A percentile compares a stretch with the other conserved stretches of the same genome.
Conservation (phyloP, 1,140 invertebrate species). For the Samia ricini region DNA sequence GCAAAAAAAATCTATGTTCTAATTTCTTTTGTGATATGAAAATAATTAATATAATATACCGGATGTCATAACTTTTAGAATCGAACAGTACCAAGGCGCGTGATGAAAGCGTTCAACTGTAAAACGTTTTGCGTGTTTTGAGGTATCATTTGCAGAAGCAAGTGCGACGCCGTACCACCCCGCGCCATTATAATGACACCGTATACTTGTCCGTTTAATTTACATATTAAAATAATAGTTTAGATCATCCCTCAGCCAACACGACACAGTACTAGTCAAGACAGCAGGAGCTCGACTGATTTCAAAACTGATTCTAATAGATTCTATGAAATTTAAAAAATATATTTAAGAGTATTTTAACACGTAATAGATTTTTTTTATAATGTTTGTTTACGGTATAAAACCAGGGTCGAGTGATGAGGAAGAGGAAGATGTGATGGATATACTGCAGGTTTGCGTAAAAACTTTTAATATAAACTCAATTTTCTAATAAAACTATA, state of each 20-base stretch:
- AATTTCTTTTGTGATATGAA: too few relatives aligned
- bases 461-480: not conserved
- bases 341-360: not conserved
- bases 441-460: constrained; percentile 57
- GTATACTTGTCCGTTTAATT: constrained; percentile 62
- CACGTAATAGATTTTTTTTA: not conserved
- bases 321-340: not conserved
- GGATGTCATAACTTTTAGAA: not conserved
- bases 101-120: constrained; percentile 9
- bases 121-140: constrained; percentile 50
- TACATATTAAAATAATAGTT: constrained; percentile 54
- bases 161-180: constrained; percentile 59
- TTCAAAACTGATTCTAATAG: not conserved
- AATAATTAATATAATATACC: too few relatives aligned
- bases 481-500: not conserved
- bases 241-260: not conserved
- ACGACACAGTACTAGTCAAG: not conserved
- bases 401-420: constrained; percentile 64
- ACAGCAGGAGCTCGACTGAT: not conserved
- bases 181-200: constrained; percentile 59
- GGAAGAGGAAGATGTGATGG: constrained; percentile 69
- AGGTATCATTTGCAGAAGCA: constrained; percentile 39
- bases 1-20: too few relatives aligned
- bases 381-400: constrained; percentile 64
- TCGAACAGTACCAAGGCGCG: not conserved